Evolutionary conservation across 2,888 invertebrate genomes (phyloP).

Genomic region (Petrolisthes cinctipes): DNA sequence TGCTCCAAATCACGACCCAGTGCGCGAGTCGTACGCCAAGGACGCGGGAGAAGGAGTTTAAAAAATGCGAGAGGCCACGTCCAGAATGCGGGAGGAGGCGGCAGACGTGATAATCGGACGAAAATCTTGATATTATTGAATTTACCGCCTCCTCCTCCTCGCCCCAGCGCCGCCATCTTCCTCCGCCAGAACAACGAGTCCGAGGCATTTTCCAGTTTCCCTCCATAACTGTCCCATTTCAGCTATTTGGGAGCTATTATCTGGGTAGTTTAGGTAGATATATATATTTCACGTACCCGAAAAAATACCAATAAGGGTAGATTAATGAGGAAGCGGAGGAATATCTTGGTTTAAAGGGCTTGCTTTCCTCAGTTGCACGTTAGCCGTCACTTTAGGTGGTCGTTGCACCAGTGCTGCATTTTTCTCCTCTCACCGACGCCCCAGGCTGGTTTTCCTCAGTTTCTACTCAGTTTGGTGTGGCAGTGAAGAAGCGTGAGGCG

Average conservation of each 20-base stretch:
- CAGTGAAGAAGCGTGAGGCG: slow-evolving; percentile 17
- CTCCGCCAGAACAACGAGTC: background rate
- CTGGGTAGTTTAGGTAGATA: background rate
- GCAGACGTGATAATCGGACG: slow-evolving; percentile 13
- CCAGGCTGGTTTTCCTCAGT: slow-evolving; percentile 43
- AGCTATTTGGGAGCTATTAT: background rate
- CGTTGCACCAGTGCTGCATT: slow-evolving; percentile 42
- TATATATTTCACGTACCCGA: background rate
- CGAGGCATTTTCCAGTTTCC: background rate
- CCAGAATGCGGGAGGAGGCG: background rate
- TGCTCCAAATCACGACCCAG: background rate
- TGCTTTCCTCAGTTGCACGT: slow-evolving; percentile 25
- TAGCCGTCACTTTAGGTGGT: slow-evolving; percentile 54
- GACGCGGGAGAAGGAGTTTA: background rate
- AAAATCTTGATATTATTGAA: slow-evolving; percentile 6
- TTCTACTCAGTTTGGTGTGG: slow-evolving; percentile 43
- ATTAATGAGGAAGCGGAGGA: background rate
- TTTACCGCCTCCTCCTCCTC: background rate
- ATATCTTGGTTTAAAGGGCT: background rate
- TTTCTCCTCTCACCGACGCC: slow-evolving; percentile 33
- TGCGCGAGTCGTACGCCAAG: too few relatives aligned
- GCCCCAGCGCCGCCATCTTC: background rate
- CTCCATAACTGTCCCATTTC: background rate
- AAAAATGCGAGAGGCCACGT: background rate
- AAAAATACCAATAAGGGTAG: background rate